Percentiles rank a stretch among this genome's conserved stretches.
These are phyloP conservation scores for Apamea anceps DNA, from an alignment of 2,888 invertebrate genomes.

Conservation along the genomic window DNA sequence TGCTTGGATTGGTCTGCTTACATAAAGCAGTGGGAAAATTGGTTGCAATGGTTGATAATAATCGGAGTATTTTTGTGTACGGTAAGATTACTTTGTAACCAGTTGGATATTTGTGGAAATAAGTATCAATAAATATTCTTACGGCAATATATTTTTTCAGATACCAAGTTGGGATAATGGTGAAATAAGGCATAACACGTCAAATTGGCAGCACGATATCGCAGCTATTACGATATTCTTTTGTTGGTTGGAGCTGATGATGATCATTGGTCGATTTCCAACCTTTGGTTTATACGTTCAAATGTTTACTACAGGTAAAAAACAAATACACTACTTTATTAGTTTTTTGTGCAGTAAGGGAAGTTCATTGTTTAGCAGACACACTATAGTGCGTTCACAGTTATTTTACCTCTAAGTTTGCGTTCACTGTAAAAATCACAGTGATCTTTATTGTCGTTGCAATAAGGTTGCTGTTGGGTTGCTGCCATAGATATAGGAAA, in stretches of 20 bases:
- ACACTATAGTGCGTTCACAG: background rate
- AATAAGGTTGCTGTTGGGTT: too few species aligned
- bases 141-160: constrained; percentile 69
- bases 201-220: constrained; percentile 94
- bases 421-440: too few species aligned
- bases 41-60: constrained; percentile 95
- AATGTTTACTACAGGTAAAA: constrained; percentile 94
- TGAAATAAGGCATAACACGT: constrained; percentile 78
- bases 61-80: constrained; percentile 93
- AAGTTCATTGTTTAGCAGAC: background rate
- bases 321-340: background rate
- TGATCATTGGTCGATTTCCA: constrained; percentile 96
- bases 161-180: constrained; percentile 85
- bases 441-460: too few species aligned
- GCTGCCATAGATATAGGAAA: too few species aligned
- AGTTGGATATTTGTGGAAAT: background rate
- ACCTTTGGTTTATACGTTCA: constrained; percentile 96
- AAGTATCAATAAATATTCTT: background rate
- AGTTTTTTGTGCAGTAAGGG: background rate
- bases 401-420: too few species aligned
- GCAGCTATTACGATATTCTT: constrained; percentile 95
- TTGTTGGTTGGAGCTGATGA: constrained; percentile 96
- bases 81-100: constrained; percentile 78
- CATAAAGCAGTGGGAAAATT: constrained; percentile 95
- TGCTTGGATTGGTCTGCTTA: constrained; percentile 93